Conservation (phyloP, 2,888 invertebrate species). For the Eupeodes latifasciatus region DNA sequence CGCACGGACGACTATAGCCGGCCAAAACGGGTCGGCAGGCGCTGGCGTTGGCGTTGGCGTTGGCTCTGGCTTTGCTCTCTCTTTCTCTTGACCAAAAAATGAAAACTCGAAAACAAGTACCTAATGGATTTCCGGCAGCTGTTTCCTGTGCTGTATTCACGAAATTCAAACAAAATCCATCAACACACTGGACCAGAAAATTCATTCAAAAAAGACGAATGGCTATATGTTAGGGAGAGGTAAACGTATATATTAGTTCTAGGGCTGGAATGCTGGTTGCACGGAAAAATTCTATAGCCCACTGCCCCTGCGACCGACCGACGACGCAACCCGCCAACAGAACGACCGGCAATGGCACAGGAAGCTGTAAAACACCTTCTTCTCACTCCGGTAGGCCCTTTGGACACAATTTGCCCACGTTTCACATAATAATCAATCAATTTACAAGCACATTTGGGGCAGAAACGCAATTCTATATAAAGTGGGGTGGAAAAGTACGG, state of each 20-base stretch:
- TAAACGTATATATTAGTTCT: neutral
- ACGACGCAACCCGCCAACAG: no score
- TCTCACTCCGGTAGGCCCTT: neutral
- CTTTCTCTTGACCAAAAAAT: slow-evolving; percentile 29
- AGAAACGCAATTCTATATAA: slow-evolving; percentile 25
- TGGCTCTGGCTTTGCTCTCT: neutral
- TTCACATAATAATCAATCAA: slow-evolving; percentile 74
- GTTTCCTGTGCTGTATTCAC: slow-evolving; percentile 69
- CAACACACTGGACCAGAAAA: slow-evolving; percentile 62
- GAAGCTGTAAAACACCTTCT: slow-evolving; percentile 35
- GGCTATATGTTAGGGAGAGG: neutral
- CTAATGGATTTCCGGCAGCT: slow-evolving; percentile 76
- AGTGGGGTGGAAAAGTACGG: slow-evolving; percentile 37
- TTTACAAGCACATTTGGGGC: slow-evolving; percentile 64
- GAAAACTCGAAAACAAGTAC: slow-evolving; percentile 70
- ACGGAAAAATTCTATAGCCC: slow-evolving; percentile 2
- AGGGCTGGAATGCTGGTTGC: neutral
- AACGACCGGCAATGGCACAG: neutral
- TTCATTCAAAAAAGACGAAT: slow-evolving; percentile 17
- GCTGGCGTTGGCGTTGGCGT: neutral
- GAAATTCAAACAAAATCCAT: slow-evolving; percentile 73
- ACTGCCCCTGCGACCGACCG: neutral
- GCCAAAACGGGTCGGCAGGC: neutral
- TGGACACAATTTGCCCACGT: slow-evolving; percentile 64
- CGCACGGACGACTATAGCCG: neutral